Evolutionary conservation across 2,113 vertebrate genomes (phyloP), one percentile per base, ranked within the genome.

Genomic region (Pelobates fuscus): DNA sequence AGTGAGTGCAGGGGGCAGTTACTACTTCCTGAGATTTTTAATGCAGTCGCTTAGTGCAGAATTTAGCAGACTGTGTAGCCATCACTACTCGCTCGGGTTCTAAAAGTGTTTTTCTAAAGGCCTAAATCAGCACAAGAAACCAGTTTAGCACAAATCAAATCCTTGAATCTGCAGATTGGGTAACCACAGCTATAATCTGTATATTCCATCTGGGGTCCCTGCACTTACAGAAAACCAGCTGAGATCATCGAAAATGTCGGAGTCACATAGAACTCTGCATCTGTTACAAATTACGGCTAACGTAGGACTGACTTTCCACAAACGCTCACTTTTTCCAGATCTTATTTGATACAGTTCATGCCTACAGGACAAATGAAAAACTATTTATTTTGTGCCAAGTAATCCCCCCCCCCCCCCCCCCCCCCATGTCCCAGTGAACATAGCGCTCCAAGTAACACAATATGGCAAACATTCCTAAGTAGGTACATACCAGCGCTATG

Each of bases 181-280:
- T 76, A 67, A 67, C 72, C 72, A 30, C 64, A 60, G 54, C 64
- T 67, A 44, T 26, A 76, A 66, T 49, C 55, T 59, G 63, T 15
- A 18, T 81, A 70, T 71, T 79, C 82, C 87, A 86, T 90, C 88
- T 91, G 86, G 89, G 85, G 81, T 80, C 85, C 86, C 91, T 83
- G 78, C 74, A 81, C 86, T 79, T 7, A 26, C 55, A 59, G 20
- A 60, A 67, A 76, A 60, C 24, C 54, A 76, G 72, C 72, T 67
- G 55, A 76, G 37, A 67, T 76, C 72, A 76, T 76, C 55, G 8
- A 20, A n/a, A 60, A 76, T 59, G 72, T 46, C 10, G 55, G 30
- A 59, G 25, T 23, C 55, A 49, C 26, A 27, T 43, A 76, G 54
- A 59, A 43, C 24, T 76, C 55, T 1, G 21, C 72, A 76, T 76